Conservation (phyloP, 1,140 invertebrate species). For the Drosophila ercepeae region DNA sequence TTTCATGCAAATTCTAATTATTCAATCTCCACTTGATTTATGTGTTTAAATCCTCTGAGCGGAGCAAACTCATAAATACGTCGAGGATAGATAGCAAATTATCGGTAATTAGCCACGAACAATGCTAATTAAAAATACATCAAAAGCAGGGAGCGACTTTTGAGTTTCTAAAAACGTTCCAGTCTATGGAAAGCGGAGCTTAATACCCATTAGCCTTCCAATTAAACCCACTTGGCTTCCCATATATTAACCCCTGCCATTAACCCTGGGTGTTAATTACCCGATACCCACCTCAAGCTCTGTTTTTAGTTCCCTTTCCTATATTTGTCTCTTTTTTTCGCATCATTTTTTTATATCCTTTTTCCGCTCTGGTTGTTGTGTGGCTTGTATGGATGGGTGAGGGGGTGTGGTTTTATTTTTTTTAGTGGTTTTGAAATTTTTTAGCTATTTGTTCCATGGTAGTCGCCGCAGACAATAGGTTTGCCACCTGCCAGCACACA, state of each 20-base stretch:
- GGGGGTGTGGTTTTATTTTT: no score
- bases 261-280: conserved; percentile 46
- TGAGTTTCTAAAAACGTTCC: neutral
- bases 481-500: conserved; percentile 1
- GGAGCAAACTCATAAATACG: conserved; percentile 7
- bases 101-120: conserved; percentile 11
- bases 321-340: neutral
- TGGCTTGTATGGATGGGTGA: neutral
- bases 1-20: neutral
- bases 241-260: neutral
- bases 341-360: no score
- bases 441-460: conserved; percentile 60
- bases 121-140: conserved; percentile 22
- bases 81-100: neutral
- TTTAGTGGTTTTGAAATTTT: conserved; percentile 31
- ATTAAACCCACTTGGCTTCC: neutral
- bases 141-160: neutral
- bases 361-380: conserved; percentile 20
- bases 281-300: conserved; percentile 57
- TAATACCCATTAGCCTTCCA: neutral
- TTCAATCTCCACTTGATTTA: conserved; percentile 4
- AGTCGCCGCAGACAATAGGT: conserved; percentile 21
- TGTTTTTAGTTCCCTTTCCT: conserved; percentile 1
- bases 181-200: neutral
- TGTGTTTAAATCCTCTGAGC: neutral